Evolutionary conservation across 2,888 invertebrate genomes (phyloP), one percentile per base, ranked within the genome.

Genomic region (Laspeyria flexula): DNA sequence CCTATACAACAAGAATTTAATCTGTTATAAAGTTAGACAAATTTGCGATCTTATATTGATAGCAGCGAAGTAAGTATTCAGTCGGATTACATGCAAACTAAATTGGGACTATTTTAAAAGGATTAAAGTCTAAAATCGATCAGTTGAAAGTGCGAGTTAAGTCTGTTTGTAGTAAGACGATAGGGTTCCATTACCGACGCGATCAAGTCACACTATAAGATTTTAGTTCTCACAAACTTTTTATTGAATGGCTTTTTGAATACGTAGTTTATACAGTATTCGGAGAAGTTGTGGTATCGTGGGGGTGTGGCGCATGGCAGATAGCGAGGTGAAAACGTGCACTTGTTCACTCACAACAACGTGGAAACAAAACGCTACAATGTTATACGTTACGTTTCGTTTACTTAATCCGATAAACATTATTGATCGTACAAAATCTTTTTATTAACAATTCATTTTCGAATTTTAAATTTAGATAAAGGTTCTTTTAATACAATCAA

Each of bases 31-130:
- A 48, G 47, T 47, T 39, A 59, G 52, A 50, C 41, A 59, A 65
- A 64, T 70, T 65, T 65, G 70, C 70, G 65, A 72, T 73, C 67
- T 78, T 76, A 73, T 71, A 75, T 77, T 78, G 77, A 82, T 80
- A 77, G 75, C 59, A 61, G 62, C 65, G 65, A 71, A 38, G 15
- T 54, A 60, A 51, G 71, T 56, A 65, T 72, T 72, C 60, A 72
- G 76, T 73, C 67, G 73, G 69, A 65, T 60, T 21, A 43, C 52
- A 30, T 16, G 34, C 42, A 37, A 55, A 50, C 13, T 11, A 40
- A 27, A 41, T 7, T 27, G 5, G 27, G n/a, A 34, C 39, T 34
- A 45, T 57, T 15, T 43, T 6, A 10, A 1, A 33, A 13, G 25
- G 0, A 0, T 25, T 66, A 64, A 50, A 61, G 60, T 52, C 47